Evolutionary conservation across 2,888 invertebrate species (phyloP).

Genomic region (Tinea semifulvella): DNA sequence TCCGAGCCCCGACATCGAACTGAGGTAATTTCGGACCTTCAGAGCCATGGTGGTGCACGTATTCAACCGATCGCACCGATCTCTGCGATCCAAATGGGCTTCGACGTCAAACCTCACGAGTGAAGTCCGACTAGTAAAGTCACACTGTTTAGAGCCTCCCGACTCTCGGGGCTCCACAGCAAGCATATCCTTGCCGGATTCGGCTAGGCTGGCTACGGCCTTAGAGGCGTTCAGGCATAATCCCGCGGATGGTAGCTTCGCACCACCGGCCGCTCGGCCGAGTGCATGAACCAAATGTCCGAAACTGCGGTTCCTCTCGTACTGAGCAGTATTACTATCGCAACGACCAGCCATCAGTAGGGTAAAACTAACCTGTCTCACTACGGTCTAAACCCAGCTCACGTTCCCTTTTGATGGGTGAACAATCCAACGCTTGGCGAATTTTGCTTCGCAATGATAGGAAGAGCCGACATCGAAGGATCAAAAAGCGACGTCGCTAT

Average conservation of each 20-base stretch:
- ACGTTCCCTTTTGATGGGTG: slow-evolving; percentile 73
- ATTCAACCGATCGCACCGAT: slow-evolving; percentile 34
- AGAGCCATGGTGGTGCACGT: slow-evolving; percentile 28
- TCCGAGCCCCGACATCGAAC: slow-evolving; percentile 64
- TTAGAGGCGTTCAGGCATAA: slow-evolving; percentile 70
- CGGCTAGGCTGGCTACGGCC: slow-evolving; percentile 70
- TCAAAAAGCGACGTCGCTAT: slow-evolving; percentile 75
- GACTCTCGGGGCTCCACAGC: slow-evolving; percentile 46
- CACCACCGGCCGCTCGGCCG: slow-evolving; percentile 70
- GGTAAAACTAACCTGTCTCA: slow-evolving; percentile 71
- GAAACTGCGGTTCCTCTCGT: slow-evolving; percentile 69
- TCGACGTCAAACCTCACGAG: slow-evolving; percentile 37
- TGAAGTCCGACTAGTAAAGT: slow-evolving; percentile 36
- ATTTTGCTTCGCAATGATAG: slow-evolving; percentile 79
- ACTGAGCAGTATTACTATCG: slow-evolving; percentile 66
- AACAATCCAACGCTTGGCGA: slow-evolving; percentile 78
- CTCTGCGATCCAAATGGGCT: slow-evolving; percentile 38
- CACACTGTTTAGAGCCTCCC: slow-evolving; percentile 56
- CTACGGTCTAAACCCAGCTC: slow-evolving; percentile 74
- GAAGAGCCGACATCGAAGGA: slow-evolving; percentile 80
- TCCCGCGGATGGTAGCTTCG: slow-evolving; percentile 72
- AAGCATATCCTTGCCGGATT: slow-evolving; percentile 49
- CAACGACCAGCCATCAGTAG: slow-evolving; percentile 63
- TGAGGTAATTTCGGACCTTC: slow-evolving; percentile 28
- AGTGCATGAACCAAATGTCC: slow-evolving; percentile 70